Base-by-base conservation (phyloP, 2,888 invertebrate species). In the Sturmia bella region DNA sequence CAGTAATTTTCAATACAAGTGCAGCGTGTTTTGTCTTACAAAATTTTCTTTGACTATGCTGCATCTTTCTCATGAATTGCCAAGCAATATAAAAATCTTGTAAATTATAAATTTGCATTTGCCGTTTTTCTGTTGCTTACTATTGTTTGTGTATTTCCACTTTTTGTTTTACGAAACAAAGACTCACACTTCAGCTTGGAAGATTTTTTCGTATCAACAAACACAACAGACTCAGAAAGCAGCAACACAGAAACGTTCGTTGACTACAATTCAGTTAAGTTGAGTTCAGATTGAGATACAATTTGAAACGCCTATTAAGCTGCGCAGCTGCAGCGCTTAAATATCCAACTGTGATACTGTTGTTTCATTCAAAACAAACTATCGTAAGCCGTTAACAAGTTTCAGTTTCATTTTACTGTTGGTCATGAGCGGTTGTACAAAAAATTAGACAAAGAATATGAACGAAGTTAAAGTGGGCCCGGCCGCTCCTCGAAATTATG, bases 401-500 rank as follows among this genome's bases (percentile, higher is more conserved):
- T 85, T 85, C 85, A 85, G 85, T 85, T 85, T 85, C 85, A 84
- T 85, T 85, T 84, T 83, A 82, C 69, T 78, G 82, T 74, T 82
- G 78, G 78, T 76, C 57, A 80, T 83, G 84, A 82, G 80, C 80
- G 85, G 77, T 80, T 84, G 80, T 83, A n/a, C 54, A 4, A 45
- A 63, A 75, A 68, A 9, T 54, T 45, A 69, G 45, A 48, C 37
- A 45, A 50, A 76, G 52, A 57, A 12, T 63, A 15, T 32, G 9
- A 56, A 61, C 24, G 17, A 50, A 41, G 19, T 13, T 39, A 1
- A 15, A 66, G 15, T 32, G 32, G 56, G 39, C 37, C 64, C n/a
- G n/a, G n/a, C n/a, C n/a, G n/a, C n/a, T n/a, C 64, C 64, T 75
- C 37, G 12, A 54, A n/a, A n/a, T n/a, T n/a, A n/a, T n/a, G n/a